These are phyloP conservation scores for Aptenodytes patagonicus DNA, from an alignment of 2,113 vertebrate genomes.

Conservation along the genomic window DNA sequence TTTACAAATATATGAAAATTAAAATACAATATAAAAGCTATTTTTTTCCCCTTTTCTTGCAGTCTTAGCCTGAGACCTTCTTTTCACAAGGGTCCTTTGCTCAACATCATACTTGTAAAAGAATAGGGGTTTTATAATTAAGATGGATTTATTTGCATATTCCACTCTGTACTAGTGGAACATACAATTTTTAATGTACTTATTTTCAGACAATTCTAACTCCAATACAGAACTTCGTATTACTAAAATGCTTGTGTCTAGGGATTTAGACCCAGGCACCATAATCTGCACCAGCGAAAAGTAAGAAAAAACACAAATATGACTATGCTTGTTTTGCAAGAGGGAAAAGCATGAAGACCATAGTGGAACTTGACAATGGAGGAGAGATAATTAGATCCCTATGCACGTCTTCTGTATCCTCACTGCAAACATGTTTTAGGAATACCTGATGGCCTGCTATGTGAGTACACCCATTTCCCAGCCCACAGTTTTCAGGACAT, in stretches of 20 bases:
- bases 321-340: not conserved
- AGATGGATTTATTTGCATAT: not conserved
- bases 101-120: not conserved
- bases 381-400: not conserved
- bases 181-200: not conserved
- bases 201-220: slow-evolving; percentile 9
- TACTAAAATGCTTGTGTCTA: slow-evolving; percentile 18
- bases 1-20: not conserved
- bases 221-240: not conserved
- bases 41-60: not conserved
- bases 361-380: not conserved
- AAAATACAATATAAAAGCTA: not conserved
- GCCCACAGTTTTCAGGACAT: not conserved
- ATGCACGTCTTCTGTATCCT: not conserved
- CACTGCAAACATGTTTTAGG: not conserved
- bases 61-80: not conserved
- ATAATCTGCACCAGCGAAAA: not conserved
- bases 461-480: not conserved
- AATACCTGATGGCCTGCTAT: not conserved
- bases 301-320: not conserved
- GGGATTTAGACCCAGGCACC: not conserved
- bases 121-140: not conserved
- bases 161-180: not conserved
- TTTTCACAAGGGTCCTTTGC: not conserved
- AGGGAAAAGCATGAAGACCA: not conserved